phyloP scores from a whole-genome alignment of 2,888 invertebrate species.

The Frankliniella fusca region DNA sequence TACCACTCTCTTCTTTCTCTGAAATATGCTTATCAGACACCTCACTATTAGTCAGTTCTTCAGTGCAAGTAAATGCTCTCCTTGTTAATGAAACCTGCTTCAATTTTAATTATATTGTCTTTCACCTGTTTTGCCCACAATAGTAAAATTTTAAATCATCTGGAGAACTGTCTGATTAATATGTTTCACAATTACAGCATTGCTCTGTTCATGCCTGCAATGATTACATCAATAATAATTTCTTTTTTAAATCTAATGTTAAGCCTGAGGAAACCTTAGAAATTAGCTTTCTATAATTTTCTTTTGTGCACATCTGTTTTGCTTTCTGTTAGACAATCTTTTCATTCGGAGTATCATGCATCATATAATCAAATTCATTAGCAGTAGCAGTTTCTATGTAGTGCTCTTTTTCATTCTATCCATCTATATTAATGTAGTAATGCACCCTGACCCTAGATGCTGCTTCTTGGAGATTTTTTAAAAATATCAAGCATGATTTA shows the following conservation, averaged over 20 bases:
- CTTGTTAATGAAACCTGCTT: not conserved
- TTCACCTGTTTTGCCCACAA: not conserved
- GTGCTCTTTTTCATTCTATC: no score
- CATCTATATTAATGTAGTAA: no score
- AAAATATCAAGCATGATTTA: no score
- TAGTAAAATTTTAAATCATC: not conserved
- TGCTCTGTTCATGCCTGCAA: not conserved
- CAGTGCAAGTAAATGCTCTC: no score
- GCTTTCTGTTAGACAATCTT: not conserved
- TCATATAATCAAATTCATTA: not conserved
- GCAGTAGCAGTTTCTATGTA: no score
- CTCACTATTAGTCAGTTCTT: no score
- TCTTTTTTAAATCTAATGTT: not conserved
- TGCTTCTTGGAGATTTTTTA: no score
- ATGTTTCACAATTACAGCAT: not conserved
- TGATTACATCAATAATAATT: not conserved
- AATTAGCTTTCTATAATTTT: not conserved
- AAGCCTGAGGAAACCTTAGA: slow-evolving; percentile 16
- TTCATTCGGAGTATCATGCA: not conserved
- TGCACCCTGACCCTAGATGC: no score
- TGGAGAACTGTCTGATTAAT: not conserved
- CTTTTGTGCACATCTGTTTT: not conserved
- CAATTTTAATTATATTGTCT: not conserved
- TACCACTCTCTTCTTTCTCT: slow-evolving; percentile 1
- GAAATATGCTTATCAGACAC: not conserved